A percentile compares a stretch with the other conserved stretches of the same genome.
Evolutionary conservation across 2,888 invertebrate species (phyloP).

Genomic region (Xanthia icteritia): DNA sequence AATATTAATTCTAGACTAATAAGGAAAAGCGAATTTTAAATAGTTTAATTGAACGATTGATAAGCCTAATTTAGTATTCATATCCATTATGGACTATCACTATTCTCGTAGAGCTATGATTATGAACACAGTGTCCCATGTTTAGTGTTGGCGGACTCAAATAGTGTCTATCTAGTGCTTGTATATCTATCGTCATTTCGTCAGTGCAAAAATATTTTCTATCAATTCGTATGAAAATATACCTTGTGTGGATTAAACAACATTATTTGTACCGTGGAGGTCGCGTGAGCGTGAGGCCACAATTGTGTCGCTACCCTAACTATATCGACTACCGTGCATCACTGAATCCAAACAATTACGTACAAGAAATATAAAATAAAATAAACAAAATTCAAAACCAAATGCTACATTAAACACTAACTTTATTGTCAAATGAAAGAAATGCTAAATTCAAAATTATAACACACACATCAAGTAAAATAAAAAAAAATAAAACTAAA

Average conservation of each 20-base stretch:
- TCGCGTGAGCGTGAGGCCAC: constrained; percentile 79
- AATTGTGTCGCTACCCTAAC: constrained; percentile 58
- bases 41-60: constrained; percentile 42
- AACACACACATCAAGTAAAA: constrained; percentile 63
- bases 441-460: constrained; percentile 52
- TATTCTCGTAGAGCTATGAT: constrained; percentile 38
- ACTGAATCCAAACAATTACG: constrained; percentile 40
- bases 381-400: constrained; percentile 63
- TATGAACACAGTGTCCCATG: constrained; percentile 57
- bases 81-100: constrained; percentile 5
- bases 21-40: constrained; percentile 49
- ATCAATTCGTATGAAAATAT: constrained; percentile 85
- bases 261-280: constrained; percentile 84
- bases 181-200: constrained; percentile 80
- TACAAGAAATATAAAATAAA: constrained; percentile 52
- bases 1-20: constrained; percentile 38
- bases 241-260: constrained; percentile 79
- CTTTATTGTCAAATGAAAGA: constrained; percentile 69
- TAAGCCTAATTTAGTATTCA: constrained; percentile 30
- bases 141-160: constrained; percentile 44
- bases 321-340: constrained; percentile 39
- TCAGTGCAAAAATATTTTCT: constrained; percentile 87
- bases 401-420: constrained; percentile 60
- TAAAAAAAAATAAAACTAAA: constrained; percentile 56
- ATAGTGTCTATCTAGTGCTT: constrained; percentile 73